Evolutionary conservation across 53 echinoderm and acorn worm genomes (phyloP).

Genomic region (Holothuria scabra): DNA sequence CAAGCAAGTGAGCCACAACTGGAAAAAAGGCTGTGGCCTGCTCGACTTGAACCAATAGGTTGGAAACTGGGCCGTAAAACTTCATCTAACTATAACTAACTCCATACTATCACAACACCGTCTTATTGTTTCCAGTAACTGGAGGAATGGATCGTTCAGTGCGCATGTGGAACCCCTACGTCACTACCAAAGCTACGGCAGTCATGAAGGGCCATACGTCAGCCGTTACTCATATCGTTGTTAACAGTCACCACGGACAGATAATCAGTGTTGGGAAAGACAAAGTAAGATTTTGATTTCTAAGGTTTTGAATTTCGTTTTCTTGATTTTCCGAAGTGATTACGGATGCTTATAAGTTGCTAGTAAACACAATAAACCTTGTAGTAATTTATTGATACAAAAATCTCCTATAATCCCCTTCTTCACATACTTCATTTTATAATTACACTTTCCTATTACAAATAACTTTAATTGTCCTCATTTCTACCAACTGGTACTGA

Average conservation of each 20-base stretch:
- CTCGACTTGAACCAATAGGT: no score
- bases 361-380: not conserved
- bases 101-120: not conserved
- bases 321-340: not conserved
- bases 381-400: not conserved
- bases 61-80: no score
- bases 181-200: conserved; percentile 93
- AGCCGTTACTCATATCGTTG: conserved; percentile 82
- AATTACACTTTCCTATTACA: no score
- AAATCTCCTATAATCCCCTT: not conserved
- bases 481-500: no score
- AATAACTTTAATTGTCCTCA: no score
- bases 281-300: conserved; percentile 65
- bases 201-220: conserved; percentile 99
- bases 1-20: no score
- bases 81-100: no score
- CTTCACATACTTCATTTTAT: no score
- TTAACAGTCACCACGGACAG: conserved; percentile 84
- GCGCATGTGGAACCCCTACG: conserved; percentile 92
- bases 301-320: not conserved
- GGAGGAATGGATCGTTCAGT: conserved; percentile 97
- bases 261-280: conserved; percentile 99
- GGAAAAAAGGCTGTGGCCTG: no score
- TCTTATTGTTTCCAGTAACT: conserved; percentile 64
- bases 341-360: not conserved